These are phyloP conservation scores for Pyrrhosoma nymphula DNA, from an alignment of 2,888 invertebrate genomes.

Conservation along the genomic window DNA sequence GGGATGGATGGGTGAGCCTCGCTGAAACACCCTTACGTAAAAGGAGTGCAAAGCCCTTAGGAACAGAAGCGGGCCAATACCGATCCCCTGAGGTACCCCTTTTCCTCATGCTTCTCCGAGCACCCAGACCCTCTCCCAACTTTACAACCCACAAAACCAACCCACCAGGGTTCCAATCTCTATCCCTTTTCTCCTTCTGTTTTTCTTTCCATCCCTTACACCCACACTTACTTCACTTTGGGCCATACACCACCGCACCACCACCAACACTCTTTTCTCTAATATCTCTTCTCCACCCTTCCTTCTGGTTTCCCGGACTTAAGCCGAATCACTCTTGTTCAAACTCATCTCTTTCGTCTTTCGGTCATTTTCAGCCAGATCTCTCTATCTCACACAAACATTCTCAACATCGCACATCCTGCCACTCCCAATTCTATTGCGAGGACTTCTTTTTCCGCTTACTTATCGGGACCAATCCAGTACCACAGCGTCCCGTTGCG, in stretches of 20 bases:
- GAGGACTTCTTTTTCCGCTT: neutral
- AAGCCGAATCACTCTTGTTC: neutral
- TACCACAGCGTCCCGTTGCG: neutral
- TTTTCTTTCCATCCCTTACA: neutral
- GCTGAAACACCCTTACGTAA: neutral
- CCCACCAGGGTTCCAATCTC: slow-evolving; percentile 44
- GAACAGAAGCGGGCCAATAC: slow-evolving; percentile 48
- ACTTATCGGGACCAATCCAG: neutral
- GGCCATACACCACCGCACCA: neutral
- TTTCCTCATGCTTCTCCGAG: slow-evolving; percentile 29
- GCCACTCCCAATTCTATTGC: neutral
- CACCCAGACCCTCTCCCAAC: slow-evolving; percentile 39
- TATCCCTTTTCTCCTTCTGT: neutral
- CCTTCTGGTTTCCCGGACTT: neutral
- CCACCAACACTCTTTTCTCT: neutral
- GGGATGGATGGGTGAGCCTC: neutral
- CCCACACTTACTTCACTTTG: neutral
- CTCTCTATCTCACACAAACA: neutral
- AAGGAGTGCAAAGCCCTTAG: slow-evolving; percentile 30
- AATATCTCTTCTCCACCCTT: neutral
- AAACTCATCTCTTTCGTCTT: neutral
- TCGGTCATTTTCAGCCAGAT: neutral
- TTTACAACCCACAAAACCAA: slow-evolving; percentile 57
- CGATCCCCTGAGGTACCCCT: slow-evolving; percentile 2
- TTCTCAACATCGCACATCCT: neutral